A percentile compares a stretch with the other conserved stretches of the same genome.
phyloP scores from a whole-genome alignment of 2,797 vertebrate genomes.

The Macropodus opercularis region DNA sequence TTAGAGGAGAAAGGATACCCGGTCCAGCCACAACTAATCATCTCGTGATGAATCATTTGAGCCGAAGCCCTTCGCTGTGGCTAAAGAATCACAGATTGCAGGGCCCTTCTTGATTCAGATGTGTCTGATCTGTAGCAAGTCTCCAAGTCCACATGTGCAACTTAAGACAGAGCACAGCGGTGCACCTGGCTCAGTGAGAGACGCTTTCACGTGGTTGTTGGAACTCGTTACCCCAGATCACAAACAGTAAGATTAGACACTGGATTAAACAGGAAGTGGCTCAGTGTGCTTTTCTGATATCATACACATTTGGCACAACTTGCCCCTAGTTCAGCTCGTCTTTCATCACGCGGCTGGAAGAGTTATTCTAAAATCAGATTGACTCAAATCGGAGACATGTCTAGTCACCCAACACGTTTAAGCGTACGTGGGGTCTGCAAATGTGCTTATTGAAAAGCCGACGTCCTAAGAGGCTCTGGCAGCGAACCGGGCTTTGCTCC shows the following conservation, averaged over 20 bases:
- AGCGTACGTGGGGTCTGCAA: slow-evolving; percentile 34
- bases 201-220: slow-evolving; percentile 30
- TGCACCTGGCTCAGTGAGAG: not conserved
- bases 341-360: slow-evolving; percentile 4
- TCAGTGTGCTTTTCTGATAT: not conserved
- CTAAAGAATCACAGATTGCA: slow-evolving; percentile 65
- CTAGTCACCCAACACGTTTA: slow-evolving; percentile 4
- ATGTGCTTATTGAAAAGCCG: slow-evolving; percentile 12
- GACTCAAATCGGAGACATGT: too few relatives aligned
- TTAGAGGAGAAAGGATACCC: slow-evolving; percentile 68
- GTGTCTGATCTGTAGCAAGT: not conserved
- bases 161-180: slow-evolving; percentile 18
- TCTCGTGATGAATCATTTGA: slow-evolving; percentile 79
- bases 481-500: slow-evolving; percentile 13
- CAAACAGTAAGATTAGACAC: slow-evolving; percentile 21
- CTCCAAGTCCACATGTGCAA: slow-evolving; percentile 39
- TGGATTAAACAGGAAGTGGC: slow-evolving; percentile 8
- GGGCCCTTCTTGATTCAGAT: slow-evolving; percentile 47
- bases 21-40: slow-evolving; percentile 71
- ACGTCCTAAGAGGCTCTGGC: slow-evolving; percentile 27
- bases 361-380: too few relatives aligned
- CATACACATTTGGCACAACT: not conserved
- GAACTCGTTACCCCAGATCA: slow-evolving; percentile 27
- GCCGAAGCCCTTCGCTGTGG: slow-evolving; percentile 69
- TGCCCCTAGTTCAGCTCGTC: not conserved